phyloP scores from a whole-genome alignment of 2,797 vertebrate genomes.

The Octomys mimax region DNA sequence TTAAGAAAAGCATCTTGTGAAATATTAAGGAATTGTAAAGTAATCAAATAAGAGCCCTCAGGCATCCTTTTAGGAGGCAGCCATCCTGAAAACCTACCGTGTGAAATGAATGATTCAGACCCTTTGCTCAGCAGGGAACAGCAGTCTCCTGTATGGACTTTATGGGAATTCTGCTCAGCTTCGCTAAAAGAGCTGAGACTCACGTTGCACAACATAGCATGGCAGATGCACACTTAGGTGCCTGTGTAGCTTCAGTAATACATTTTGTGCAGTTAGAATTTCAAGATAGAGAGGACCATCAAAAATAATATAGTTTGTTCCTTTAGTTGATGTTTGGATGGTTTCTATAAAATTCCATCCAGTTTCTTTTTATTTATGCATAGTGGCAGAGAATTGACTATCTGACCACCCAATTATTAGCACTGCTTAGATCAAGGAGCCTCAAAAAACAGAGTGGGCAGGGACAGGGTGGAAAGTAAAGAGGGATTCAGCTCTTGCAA shows the following conservation, averaged over 20 bases:
- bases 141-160: background rate
- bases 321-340: background rate
- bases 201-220: background rate
- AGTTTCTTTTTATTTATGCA: background rate
- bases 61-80: background rate
- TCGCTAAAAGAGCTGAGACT: conserved; percentile 9
- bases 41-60: background rate
- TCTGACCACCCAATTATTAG: background rate
- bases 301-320: conserved; percentile 33
- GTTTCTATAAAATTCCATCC: conserved; percentile 6
- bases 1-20: background rate
- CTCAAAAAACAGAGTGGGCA: background rate
- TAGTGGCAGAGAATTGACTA: background rate
- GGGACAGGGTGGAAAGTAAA: background rate
- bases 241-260: background rate
- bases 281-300: conserved; percentile 17
- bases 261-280: conserved; percentile 56
- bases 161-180: background rate
- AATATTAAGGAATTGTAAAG: background rate
- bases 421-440: background rate
- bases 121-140: background rate
- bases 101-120: background rate
- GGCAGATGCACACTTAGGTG: background rate
- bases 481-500: background rate
- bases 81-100: background rate